Evolutionary conservation across 2,888 invertebrate genomes (phyloP).

Genomic region (Rhagonycha fulva): DNA sequence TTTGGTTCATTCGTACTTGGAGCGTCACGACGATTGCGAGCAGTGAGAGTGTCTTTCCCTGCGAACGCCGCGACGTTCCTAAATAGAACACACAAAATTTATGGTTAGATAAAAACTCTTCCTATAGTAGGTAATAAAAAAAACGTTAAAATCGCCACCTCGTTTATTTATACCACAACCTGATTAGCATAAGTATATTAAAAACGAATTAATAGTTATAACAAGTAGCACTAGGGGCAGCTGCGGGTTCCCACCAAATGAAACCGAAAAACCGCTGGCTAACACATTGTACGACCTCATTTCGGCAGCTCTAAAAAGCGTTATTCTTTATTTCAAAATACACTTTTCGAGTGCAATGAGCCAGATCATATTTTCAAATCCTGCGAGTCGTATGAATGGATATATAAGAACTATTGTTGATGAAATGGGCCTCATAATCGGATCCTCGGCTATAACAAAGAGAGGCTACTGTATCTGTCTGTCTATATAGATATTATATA

Average conservation of each 20-base stretch:
- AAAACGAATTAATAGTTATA: conserved; percentile 30
- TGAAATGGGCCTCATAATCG: conserved; percentile 50
- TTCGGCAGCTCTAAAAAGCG: conserved; percentile 44
- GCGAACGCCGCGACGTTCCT: neutral
- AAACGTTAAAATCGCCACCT: conserved; percentile 12
- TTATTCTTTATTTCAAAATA: conserved; percentile 43
- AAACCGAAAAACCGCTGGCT: conserved; percentile 42
- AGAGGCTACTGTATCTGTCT: conserved; percentile 48
- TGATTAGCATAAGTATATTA: conserved; percentile 29
- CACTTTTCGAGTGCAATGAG: conserved; percentile 55
- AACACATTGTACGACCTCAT: conserved; percentile 40
- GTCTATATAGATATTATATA: conserved; percentile 32
- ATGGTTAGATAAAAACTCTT: neutral
- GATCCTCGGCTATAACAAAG: conserved; percentile 49
- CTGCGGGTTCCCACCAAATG: conserved; percentile 24
- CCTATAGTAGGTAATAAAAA: neutral
- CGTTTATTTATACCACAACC: conserved; percentile 2
- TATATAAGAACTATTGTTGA: conserved; percentile 44
- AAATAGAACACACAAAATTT: neutral
- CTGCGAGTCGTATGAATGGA: conserved; percentile 50
- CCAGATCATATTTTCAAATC: conserved; percentile 55
- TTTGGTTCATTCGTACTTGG: conserved; percentile 24
- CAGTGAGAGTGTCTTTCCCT: neutral
- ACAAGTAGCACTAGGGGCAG: conserved; percentile 19
- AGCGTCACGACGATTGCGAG: conserved; percentile 11